Evolutionary conservation across 2,888 invertebrate species (phyloP).

Genomic region (Sarcophaga caerulescens): DNA sequence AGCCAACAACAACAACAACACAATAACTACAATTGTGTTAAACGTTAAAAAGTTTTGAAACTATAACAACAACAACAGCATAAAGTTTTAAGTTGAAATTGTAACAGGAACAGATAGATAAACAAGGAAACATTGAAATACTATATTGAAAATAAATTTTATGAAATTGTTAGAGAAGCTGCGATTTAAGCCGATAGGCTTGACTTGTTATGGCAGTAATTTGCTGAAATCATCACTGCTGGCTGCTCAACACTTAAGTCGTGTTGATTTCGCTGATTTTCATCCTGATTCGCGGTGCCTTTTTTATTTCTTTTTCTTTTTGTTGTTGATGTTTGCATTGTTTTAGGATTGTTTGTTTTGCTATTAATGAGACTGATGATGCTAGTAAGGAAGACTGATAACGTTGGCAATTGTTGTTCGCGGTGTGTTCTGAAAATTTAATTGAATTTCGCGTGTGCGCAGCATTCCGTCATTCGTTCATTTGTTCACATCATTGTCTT

Average conservation of each 20-base stretch:
- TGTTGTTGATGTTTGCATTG: conserved; percentile 31
- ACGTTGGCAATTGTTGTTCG: conserved; percentile 23
- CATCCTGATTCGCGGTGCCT: conserved; percentile 30
- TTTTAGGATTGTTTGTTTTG: conserved; percentile 44
- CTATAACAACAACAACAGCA: neutral
- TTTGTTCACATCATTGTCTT: conserved; percentile 43
- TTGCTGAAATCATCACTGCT: conserved; percentile 15
- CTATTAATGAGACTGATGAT: neutral
- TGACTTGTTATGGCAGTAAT: neutral
- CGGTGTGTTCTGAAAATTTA: conserved; percentile 48
- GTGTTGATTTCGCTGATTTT: conserved; percentile 61
- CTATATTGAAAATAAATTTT: conserved; percentile 23
- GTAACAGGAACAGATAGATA: neutral
- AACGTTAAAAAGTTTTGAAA: neutral
- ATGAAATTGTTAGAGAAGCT: conserved; percentile 37
- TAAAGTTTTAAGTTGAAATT: too few species aligned
- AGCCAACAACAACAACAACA: conserved; percentile 23
- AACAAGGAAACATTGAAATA: neutral
- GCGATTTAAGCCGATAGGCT: conserved; percentile 52
- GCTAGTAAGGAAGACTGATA: conserved; percentile 8
- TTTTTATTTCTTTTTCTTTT: neutral
- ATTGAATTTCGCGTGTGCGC: conserved; percentile 69
- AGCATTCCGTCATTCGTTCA: conserved; percentile 12
- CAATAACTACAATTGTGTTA: conserved; percentile 7
- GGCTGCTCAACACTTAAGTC: conserved; percentile 39